These are phyloP conservation scores for Phallusia fumigata DNA, from an alignment of 23 tunicate genomes.

Conservation along the genomic window DNA sequence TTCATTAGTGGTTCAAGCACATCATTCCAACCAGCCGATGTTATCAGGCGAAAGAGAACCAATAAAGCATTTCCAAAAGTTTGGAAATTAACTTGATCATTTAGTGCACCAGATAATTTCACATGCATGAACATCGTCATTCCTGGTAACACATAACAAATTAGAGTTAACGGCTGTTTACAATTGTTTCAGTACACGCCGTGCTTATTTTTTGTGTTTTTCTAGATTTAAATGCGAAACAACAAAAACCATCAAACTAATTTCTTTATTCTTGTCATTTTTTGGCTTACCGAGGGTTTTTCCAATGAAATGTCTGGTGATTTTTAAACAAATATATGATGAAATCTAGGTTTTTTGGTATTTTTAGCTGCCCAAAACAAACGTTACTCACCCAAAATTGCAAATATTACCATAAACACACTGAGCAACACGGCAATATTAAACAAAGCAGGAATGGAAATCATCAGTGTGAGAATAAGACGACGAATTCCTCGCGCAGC, in stretches of 20 bases:
- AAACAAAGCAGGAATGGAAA: slow-evolving; percentile 89
- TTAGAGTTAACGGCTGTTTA: too few relatives aligned
- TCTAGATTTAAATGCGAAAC: too few relatives aligned
- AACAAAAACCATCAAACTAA: too few relatives aligned
- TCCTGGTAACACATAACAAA: slow-evolving; percentile 32
- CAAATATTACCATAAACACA: slow-evolving; percentile 79
- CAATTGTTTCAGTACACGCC: too few relatives aligned
- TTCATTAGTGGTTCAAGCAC: slow-evolving; percentile 93
- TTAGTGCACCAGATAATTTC: slow-evolving; percentile 63
- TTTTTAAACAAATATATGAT: not conserved
- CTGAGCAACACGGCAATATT: slow-evolving; percentile 86
- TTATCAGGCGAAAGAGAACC: slow-evolving; percentile 83
- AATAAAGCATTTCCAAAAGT: slow-evolving; percentile 82
- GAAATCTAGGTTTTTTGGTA: not conserved
- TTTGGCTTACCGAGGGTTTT: too few relatives aligned
- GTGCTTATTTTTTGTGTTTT: too few relatives aligned
- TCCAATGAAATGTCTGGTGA: too few relatives aligned
- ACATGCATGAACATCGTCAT: slow-evolving; percentile 91
- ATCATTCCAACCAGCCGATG: slow-evolving; percentile 97
- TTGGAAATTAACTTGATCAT: slow-evolving; percentile 83
- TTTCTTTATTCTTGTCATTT: too few relatives aligned
- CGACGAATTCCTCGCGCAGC: slow-evolving; percentile 95
- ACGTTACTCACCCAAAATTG: slow-evolving; percentile 65
- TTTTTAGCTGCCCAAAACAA: not conserved
- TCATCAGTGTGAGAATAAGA: slow-evolving; percentile 77